These are phyloP conservation scores for Nanorana parkeri DNA, from an alignment of 2,113 vertebrate species.

Conservation along the genomic window DNA sequence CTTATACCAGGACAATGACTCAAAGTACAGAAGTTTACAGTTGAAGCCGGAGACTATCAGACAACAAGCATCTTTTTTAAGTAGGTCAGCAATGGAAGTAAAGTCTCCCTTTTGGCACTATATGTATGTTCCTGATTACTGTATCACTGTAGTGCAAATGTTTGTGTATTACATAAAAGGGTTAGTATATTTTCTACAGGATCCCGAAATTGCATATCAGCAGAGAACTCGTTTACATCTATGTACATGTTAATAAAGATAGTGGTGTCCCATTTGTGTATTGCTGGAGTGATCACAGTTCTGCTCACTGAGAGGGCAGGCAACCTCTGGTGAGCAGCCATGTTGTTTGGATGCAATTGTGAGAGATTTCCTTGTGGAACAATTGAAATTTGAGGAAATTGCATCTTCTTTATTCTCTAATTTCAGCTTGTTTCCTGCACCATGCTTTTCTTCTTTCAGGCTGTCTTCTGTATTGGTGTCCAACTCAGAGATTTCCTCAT, in stretches of 20 bases:
- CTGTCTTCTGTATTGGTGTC: conserved; percentile 69
- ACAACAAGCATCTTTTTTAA: too few relatives aligned
- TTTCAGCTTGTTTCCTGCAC: conserved; percentile 50
- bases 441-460: conserved; percentile 51
- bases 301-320: conserved; percentile 53
- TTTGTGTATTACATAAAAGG: too few relatives aligned
- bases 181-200: too few relatives aligned
- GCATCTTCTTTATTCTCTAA: conserved; percentile 11
- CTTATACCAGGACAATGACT: too few relatives aligned
- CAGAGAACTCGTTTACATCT: too few relatives aligned
- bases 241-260: conserved; percentile 16
- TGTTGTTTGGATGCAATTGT: not conserved
- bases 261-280: conserved; percentile 20
- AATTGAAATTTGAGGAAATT: conserved; percentile 49
- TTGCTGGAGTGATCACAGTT: conserved; percentile 45
- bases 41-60: too few relatives aligned
- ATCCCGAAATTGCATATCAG: too few relatives aligned
- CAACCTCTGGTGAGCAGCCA: not conserved
- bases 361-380: not conserved
- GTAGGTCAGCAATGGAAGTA: too few relatives aligned
- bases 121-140: too few relatives aligned
- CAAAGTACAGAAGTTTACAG: too few relatives aligned
- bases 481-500: conserved; percentile 66
- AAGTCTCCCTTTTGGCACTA: too few relatives aligned
- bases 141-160: too few relatives aligned